Conservation (phyloP, 2,113 vertebrate species). For the Patagioenas fasciata region DNA sequence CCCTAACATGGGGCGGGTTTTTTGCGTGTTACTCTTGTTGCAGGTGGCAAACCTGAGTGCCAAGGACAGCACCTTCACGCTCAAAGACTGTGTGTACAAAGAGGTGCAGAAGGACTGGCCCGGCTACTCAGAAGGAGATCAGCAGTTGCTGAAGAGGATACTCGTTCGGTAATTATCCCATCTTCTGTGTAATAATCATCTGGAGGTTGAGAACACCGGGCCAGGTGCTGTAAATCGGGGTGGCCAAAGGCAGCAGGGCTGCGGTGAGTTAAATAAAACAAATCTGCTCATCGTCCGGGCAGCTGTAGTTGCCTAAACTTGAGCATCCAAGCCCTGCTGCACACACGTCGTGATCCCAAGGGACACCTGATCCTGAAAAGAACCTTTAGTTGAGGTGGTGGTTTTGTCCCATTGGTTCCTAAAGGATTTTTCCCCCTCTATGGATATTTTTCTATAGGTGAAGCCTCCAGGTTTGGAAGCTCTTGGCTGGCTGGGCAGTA, state of each 20-base stretch:
- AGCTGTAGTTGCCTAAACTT: neutral
- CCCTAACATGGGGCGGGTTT: neutral
- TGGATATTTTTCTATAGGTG: neutral
- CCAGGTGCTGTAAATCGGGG: neutral
- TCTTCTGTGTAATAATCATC: neutral
- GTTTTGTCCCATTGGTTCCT: neutral
- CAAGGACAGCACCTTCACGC: constrained; percentile 91
- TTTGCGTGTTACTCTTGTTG: neutral
- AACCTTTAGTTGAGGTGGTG: neutral
- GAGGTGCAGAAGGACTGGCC: constrained; percentile 96
- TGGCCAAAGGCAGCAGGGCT: neutral
- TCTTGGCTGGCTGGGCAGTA: neutral
- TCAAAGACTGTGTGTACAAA: constrained; percentile 90
- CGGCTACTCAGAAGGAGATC: constrained; percentile 94
- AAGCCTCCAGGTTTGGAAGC: neutral
- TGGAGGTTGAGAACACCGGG: neutral
- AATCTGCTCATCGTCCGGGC: neutral
- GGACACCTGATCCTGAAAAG: neutral
- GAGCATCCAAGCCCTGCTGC: neutral
- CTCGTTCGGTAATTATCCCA: constrained; percentile 81
- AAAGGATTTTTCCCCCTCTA: neutral
- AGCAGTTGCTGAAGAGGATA: constrained; percentile 91
- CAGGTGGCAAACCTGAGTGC: constrained; percentile 91
- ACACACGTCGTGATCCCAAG: neutral
- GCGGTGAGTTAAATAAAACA: neutral